A percentile compares a stretch with the other conserved stretches of the same genome.
phyloP scores from a whole-genome alignment of 2,113 vertebrate genomes.

The Zapus hudsonius region DNA sequence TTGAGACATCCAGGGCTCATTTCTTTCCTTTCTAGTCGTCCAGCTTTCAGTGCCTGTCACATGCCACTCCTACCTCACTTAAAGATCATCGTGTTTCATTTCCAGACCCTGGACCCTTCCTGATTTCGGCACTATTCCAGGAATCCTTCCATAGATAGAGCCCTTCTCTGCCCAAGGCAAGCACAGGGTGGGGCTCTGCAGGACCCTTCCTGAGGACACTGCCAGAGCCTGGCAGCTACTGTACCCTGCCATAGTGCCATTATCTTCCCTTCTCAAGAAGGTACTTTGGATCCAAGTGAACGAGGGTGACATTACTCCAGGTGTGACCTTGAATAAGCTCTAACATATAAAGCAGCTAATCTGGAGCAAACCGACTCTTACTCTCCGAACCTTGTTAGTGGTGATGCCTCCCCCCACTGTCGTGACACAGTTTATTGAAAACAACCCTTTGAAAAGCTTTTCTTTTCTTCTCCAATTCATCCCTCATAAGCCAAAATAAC shows the following conservation, averaged over 20 bases:
- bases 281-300: not conserved
- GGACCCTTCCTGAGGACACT: not conserved
- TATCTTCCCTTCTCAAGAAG: not conserved
- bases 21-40: not conserved
- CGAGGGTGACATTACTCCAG: not conserved
- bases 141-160: too few relatives aligned
- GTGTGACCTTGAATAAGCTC: constrained; percentile 64
- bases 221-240: not conserved
- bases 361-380: constrained; percentile 43
- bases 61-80: not conserved
- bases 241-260: not conserved
- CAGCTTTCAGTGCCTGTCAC: not conserved
- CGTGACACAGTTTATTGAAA: constrained; percentile 52
- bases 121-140: not conserved
- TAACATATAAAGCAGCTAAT: constrained; percentile 50
- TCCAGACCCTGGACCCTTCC: not conserved
- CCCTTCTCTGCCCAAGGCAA: not conserved
- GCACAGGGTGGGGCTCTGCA: not conserved
- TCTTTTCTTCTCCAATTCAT: constrained; percentile 62
- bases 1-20: not conserved
- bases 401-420: constrained; percentile 17
- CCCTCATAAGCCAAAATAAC: constrained; percentile 59
- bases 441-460: constrained; percentile 56
- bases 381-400: constrained; percentile 41
- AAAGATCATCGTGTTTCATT: not conserved